phyloP scores from a whole-genome alignment of 1,140 invertebrate species.

The Bombus haemorrhoidalis region DNA sequence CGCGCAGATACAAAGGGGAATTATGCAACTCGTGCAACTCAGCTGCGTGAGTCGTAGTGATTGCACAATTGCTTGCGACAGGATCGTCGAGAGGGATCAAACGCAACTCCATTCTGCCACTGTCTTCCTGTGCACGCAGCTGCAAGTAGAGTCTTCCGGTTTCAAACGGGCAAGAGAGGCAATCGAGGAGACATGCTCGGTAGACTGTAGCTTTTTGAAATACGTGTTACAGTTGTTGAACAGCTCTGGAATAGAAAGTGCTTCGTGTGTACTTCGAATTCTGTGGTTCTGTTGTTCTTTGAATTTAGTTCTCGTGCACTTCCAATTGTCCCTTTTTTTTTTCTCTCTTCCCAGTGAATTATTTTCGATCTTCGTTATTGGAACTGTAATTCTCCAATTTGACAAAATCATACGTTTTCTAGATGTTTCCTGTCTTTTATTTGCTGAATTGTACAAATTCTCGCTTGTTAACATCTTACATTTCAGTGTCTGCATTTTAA shows the following conservation, averaged over 20 bases:
- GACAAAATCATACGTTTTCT: too few species aligned
- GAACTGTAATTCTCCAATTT: too few species aligned
- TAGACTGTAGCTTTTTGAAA: background rate
- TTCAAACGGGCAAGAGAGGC: background rate
- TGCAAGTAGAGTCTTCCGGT: constrained; percentile 8
- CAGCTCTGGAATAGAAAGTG: background rate
- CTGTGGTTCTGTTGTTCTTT: too few species aligned
- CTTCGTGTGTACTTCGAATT: background rate
- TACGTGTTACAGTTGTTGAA: constrained; percentile 1
- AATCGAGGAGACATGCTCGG: constrained; percentile 25
- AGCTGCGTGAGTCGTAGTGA: constrained; percentile 23
- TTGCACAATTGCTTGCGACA: constrained; percentile 57
- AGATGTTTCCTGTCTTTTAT: too few species aligned
- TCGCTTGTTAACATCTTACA: too few species aligned
- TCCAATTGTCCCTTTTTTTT: too few species aligned
- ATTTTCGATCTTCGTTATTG: too few species aligned
- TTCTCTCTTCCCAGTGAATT: too few species aligned
- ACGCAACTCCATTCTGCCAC: constrained; percentile 31
- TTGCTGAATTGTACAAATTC: too few species aligned
- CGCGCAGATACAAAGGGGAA: constrained; percentile 55
- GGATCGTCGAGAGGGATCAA: constrained; percentile 48
- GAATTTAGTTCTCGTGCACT: too few species aligned
- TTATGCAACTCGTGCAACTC: constrained; percentile 61
- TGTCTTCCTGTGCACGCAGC: constrained; percentile 17
- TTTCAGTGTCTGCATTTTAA: too few species aligned